Evolutionary conservation across 2,888 invertebrate species (phyloP), one percentile per base, ranked within the genome.

Genomic region (Cheilosia vernalis): DNA sequence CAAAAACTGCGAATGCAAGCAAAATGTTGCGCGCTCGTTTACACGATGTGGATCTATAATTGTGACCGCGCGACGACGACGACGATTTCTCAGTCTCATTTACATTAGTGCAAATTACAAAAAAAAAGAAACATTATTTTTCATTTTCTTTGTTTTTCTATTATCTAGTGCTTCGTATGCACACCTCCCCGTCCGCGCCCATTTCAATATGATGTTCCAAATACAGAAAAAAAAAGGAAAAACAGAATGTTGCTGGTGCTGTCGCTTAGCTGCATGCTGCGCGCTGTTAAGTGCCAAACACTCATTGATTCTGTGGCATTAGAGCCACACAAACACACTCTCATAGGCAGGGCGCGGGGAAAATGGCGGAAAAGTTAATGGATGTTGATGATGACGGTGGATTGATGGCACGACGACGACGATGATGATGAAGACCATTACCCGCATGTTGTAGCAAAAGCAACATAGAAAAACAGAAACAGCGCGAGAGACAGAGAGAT

Each of bases 391-490:
- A 64, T 79, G 64, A 42, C 33, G 74, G 69, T 79, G 70, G 70
- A 84, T 79, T 84, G 84, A 79, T 80, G 74, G 84, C 74, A 74
- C 84, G 33, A 13, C 21, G n/a, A n/a, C n/a, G 72, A 63, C 33
- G 83, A 63, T 72, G 37, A 67, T 56, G 69, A 73, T 73, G 72
- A 63, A 56, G 83, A 63, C 70, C 60, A 63, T 72, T 61, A 47
- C 33, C 55, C 42, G 47, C 63, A 69, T 60, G 67, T 66, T 76
- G 64, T 51, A 67, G 47, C 21, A 77, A 37, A 53, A 30, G 30
- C 10, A 76, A 51, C 33, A 69, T n/a, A 53, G 56, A 17, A 64
- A 49, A 49, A 24, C 15, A 51, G 17, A 47, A 21, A 30, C 13
- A 37, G 56, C 21, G 66, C 24, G 5, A 74, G 27, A 49, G 44